A percentile compares a stretch with the other conserved stretches of the same genome.
Evolutionary conservation across 2,797 vertebrate species (phyloP).

Genomic region (Karalla daura): DNA sequence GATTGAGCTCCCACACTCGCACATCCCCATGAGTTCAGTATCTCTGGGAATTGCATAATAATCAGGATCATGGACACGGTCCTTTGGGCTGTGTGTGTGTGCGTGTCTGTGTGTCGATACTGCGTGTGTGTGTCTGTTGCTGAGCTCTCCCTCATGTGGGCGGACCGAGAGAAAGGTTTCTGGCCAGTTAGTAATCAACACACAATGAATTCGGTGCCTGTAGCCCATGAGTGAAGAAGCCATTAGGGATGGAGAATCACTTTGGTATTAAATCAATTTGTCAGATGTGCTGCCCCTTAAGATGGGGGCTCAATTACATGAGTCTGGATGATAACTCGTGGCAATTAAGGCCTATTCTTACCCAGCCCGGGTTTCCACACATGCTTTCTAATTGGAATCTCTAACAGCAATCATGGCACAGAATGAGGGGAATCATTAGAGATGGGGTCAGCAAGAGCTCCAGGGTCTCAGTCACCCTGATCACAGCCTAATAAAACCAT

Average conservation of each 20-base stretch:
- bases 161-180: constrained; percentile 61
- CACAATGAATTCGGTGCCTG: constrained; percentile 76
- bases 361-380: constrained; percentile 69
- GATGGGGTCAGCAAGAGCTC: constrained; percentile 80
- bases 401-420: constrained; percentile 78
- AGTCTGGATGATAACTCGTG: constrained; percentile 80
- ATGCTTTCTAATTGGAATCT: constrained; percentile 81
- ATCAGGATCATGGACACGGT: constrained; percentile 4
- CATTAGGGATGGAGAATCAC: constrained; percentile 82
- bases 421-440: constrained; percentile 80
- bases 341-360: constrained; percentile 83
- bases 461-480: constrained; percentile 74
- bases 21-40: background rate
- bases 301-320: constrained; percentile 82
- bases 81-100: constrained; percentile 5
- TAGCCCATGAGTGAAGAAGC: constrained; percentile 69
- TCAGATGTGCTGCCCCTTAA: constrained; percentile 83
- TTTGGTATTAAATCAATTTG: constrained; percentile 87
- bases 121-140: constrained; percentile 25
- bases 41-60: constrained; percentile 8
- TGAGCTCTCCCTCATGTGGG: constrained; percentile 51
- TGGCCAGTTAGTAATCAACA: constrained; percentile 71
- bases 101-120: constrained; percentile 21
- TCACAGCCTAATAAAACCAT: constrained; percentile 80
- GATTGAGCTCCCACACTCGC: constrained; percentile 3